Percentiles rank a stretch among this genome's conserved stretches.
phyloP scores from a whole-genome alignment of 2,113 vertebrate species.

The Balaeniceps rex region DNA sequence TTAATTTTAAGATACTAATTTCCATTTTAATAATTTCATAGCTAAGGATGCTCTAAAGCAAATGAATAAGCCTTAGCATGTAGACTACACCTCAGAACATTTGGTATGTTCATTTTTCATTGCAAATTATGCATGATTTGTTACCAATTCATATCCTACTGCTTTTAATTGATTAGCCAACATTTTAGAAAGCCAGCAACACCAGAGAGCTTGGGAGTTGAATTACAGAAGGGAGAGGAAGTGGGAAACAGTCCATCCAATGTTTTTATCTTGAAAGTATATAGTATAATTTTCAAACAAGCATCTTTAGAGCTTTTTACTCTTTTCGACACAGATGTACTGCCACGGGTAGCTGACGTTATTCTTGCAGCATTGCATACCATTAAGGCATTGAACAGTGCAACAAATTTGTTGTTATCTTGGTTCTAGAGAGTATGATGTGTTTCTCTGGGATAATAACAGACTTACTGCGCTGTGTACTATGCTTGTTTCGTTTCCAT shows the following conservation, averaged over 20 bases:
- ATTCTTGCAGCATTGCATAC: not conserved
- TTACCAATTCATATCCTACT: not conserved
- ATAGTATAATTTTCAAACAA: not conserved
- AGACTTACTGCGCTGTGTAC: not conserved
- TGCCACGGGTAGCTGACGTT: not conserved
- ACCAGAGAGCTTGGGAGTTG: not conserved
- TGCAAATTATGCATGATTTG: not conserved
- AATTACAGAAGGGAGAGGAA: not conserved
- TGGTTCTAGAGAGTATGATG: not conserved
- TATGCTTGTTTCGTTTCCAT: not conserved
- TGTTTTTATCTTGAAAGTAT: not conserved
- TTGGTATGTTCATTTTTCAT: not conserved
- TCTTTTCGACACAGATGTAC: not conserved
- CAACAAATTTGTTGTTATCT: not conserved
- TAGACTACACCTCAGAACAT: not conserved
- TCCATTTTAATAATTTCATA: not conserved
- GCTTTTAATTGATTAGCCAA: not conserved
- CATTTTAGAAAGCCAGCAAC: not conserved
- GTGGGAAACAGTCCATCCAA: not conserved
- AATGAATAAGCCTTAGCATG: not conserved
- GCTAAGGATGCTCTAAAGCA: not conserved
- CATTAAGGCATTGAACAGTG: not conserved
- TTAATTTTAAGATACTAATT: not conserved
- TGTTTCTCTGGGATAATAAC: not conserved
- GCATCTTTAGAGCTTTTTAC: not conserved